Percentiles rank a stretch among this genome's conserved stretches.
phyloP scores from a whole-genome alignment of 2,888 invertebrate species.

The Diachrysia chrysitis region DNA sequence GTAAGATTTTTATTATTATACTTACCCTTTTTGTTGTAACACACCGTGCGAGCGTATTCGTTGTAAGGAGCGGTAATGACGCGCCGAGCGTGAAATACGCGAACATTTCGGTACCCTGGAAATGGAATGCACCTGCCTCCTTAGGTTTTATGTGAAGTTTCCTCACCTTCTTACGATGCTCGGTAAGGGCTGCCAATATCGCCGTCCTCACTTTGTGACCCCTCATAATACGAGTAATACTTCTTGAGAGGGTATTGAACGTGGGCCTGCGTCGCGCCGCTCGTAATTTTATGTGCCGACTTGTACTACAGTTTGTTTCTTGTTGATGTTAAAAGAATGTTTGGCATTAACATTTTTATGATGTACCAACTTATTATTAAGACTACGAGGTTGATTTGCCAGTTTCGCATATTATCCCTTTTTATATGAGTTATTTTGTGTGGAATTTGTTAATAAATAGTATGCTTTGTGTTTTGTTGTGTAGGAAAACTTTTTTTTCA shows the following conservation, averaged over 20 bases:
- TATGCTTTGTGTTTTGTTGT: constrained; percentile 32
- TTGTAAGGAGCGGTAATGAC: constrained; percentile 81
- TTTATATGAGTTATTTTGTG: constrained; percentile 53
- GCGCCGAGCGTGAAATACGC: constrained; percentile 87
- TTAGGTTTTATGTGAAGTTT: constrained; percentile 88
- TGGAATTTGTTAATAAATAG: constrained; percentile 53
- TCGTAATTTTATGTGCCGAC: constrained; percentile 81
- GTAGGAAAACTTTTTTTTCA: constrained; percentile 3
- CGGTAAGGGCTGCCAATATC: constrained; percentile 86
- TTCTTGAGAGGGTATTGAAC: constrained; percentile 87
- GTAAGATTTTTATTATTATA: constrained; percentile 86
- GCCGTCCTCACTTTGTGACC: constrained; percentile 88
- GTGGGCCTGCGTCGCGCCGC: constrained; percentile 72
- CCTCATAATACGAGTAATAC: constrained; percentile 87
- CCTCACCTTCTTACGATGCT: constrained; percentile 85
- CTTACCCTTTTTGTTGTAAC: constrained; percentile 81
- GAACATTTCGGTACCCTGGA: constrained; percentile 84
- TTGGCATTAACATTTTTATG: constrained; percentile 74
- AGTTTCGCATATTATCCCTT: constrained; percentile 50
- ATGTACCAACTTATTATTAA: constrained; percentile 66
- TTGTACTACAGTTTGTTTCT: constrained; percentile 71
- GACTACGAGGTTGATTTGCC: constrained; percentile 51
- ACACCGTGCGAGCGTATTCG: constrained; percentile 71
- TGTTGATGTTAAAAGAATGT: constrained; percentile 73
- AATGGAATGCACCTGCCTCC: constrained; percentile 89